A percentile compares a stretch with the other conserved stretches of the same genome.
These are phyloP conservation scores for Festucalex cinctus DNA, from an alignment of 2,113 vertebrate species.

Conservation along the genomic window DNA sequence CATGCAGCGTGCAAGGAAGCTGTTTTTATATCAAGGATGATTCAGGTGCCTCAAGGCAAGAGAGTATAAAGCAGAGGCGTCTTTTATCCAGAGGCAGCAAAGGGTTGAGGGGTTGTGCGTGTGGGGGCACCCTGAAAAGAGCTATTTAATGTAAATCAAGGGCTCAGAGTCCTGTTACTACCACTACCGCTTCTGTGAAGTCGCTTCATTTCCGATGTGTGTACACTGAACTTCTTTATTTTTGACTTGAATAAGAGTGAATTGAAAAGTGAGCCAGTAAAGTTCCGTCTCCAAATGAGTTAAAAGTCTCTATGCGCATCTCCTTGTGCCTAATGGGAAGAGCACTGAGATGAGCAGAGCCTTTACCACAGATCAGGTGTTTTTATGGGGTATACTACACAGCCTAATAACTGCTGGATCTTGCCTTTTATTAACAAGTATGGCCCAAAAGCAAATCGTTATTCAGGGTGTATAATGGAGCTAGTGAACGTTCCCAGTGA, in stretches of 20 bases:
- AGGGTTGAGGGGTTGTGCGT: neutral
- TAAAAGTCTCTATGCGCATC: constrained; percentile 46
- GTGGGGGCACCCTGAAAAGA: constrained; percentile 44
- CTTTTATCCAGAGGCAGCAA: constrained; percentile 41
- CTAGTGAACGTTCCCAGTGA: constrained; percentile 12
- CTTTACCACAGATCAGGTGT: constrained; percentile 58
- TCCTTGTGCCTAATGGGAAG: constrained; percentile 59
- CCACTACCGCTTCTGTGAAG: constrained; percentile 24
- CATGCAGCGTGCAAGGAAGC: constrained; percentile 44
- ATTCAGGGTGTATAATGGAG: constrained; percentile 45
- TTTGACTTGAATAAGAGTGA: constrained; percentile 56
- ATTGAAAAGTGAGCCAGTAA: constrained; percentile 50
- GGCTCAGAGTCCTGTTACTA: constrained; percentile 23
- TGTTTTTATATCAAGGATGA: constrained; percentile 59
- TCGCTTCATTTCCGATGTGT: constrained; percentile 39
- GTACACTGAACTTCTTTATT: constrained; percentile 58
- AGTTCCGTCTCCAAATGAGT: constrained; percentile 49
- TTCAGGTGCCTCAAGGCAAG: constrained; percentile 53
- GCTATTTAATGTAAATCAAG: constrained; percentile 63
- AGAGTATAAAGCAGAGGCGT: constrained; percentile 31
- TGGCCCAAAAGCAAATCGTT: constrained; percentile 59
- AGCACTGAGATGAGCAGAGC: constrained; percentile 51
- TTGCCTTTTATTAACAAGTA: constrained; percentile 63
- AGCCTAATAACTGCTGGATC: constrained; percentile 63
- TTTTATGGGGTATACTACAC: constrained; percentile 60